phyloP scores from a whole-genome alignment of 2,888 invertebrate genomes.

The Nephrotoma flavescens region DNA sequence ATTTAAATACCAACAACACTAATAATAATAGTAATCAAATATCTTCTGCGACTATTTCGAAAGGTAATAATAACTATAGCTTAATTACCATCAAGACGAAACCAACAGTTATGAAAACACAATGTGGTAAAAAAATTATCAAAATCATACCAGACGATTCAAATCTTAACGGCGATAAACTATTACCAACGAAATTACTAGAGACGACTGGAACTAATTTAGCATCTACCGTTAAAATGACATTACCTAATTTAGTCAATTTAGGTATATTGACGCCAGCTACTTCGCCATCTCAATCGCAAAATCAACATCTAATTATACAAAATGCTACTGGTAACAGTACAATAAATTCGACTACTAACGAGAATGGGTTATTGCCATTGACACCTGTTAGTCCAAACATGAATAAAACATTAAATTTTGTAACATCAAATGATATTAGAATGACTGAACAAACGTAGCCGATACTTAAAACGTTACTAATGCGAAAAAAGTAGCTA shows the following conservation, averaged over 20 bases:
- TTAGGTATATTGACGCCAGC: conserved; percentile 37
- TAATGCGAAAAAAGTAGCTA: conserved; percentile 24
- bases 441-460: conserved; percentile 27
- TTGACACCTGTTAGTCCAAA: conserved; percentile 29
- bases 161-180: not conserved
- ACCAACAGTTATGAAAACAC: not conserved
- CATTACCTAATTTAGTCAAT: conserved; percentile 32
- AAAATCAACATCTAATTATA: conserved; percentile 10
- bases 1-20: conserved; percentile 13
- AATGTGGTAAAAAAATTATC: not conserved
- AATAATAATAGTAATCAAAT: conserved; percentile 3
- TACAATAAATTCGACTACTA: conserved; percentile 14
- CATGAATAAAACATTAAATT: conserved; percentile 19
- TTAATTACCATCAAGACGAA: conserved; percentile 1
- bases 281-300: conserved; percentile 32
- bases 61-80: not conserved
- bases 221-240: conserved; percentile 20
- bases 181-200: not conserved
- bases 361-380: conserved; percentile 23
- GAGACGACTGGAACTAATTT: not conserved
- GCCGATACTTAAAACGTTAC: conserved; percentile 34
- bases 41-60: not conserved
- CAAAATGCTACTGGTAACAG: conserved; percentile 15
- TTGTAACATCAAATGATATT: conserved; percentile 6
- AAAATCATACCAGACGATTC: not conserved